Base-by-base conservation (phyloP, 2,888 invertebrate species). In the Agriopis marginaria region DNA sequence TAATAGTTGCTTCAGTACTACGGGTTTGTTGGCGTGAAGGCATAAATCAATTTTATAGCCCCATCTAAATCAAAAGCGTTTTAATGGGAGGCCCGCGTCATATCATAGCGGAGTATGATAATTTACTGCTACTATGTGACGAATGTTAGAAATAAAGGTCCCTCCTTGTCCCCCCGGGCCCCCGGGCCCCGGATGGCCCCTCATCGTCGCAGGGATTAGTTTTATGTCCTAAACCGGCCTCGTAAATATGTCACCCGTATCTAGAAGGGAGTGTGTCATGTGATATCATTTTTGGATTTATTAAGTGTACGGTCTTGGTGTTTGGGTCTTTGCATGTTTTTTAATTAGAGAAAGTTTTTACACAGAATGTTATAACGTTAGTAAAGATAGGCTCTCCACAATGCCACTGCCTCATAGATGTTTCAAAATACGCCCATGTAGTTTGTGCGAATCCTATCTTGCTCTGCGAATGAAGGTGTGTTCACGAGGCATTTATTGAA, bases 31-130 rank as follows among this genome's bases (percentile, higher is more conserved):
- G 91, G 94, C 94, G 94, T 93, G 93, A 94, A 92, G 84, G 90
- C 94, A 94, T 94, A 94, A 94, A 94, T 94, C 94, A 94, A 94
- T 94, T 94, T 94, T 94, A 94, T 94, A 91, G 94, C 91, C 94
- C 93, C 93, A 94, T 94, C 94, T 94, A 94, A 94, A 94, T 94
- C 94, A 94, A 94, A 94, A 94, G 93, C 91, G 93, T 94, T 94
- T 94, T 94, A 94, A 94, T 94, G 94, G 94, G 93, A 91, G 94
- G 90, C 93, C 93, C 94, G 87, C 94, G 94, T 94, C 94, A 94
- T 94, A 94, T 94, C 94, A 94, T 93, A 89, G 91, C 93, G 84
- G 87, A 93, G 94, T 94, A 94, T 94, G 94, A 94, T 94, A 94
- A 94, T 94, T 94, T 94, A 94, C 90, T 90, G 90, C 90, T 89